Conservation (phyloP, 2,113 vertebrate species). For the Cyphomyrus plagiostoma region DNA sequence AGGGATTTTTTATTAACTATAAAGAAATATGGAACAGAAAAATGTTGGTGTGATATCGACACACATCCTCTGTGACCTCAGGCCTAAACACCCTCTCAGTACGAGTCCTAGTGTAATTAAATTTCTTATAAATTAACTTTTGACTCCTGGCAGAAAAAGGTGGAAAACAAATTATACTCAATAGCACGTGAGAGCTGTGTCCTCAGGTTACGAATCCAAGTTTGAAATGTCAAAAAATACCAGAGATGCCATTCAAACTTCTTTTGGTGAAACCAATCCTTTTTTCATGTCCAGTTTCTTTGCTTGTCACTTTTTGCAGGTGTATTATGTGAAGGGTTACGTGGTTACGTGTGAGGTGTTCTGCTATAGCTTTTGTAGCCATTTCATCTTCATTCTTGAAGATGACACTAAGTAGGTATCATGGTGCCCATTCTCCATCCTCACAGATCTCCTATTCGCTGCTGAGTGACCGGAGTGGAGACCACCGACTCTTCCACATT, state of each 20-base stretch:
- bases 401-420: background rate
- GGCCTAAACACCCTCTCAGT: background rate
- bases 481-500: constrained; percentile 68
- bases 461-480: constrained; percentile 71
- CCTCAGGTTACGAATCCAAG: background rate
- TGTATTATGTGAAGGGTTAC: background rate
- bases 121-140: constrained; percentile 6
- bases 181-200: background rate
- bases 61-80: background rate
- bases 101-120: background rate
- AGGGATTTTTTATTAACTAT: background rate
- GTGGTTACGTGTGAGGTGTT: background rate
- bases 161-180: background rate
- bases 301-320: background rate
- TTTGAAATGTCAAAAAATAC: constrained; percentile 7
- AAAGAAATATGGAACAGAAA: background rate
- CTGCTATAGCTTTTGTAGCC: background rate
- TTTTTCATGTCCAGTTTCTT: background rate
- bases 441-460: constrained; percentile 75
- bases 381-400: background rate
- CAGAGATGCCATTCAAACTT: background rate
- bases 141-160: constrained; percentile 3
- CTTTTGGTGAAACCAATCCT: background rate
- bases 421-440: background rate
- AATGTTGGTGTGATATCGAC: background rate